A percentile compares a stretch with the other conserved stretches of the same genome.
Conservation (phyloP, 2,113 vertebrate genomes). For the Zosterops lateralis region DNA sequence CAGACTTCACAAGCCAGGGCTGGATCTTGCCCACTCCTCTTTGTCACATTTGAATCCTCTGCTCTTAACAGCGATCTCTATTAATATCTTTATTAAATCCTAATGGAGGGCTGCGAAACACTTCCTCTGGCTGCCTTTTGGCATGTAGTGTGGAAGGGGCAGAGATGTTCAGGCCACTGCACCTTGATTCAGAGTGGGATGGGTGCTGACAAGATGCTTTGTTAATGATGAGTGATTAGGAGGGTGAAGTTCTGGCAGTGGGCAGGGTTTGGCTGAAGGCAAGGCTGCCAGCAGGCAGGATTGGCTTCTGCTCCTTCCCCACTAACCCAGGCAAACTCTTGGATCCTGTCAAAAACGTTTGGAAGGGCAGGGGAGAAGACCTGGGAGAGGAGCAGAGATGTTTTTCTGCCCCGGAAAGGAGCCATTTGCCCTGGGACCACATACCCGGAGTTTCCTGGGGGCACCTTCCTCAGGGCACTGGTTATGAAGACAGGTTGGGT, state of each 20-base stretch:
- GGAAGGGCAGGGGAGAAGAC: background rate
- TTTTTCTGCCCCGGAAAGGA: background rate
- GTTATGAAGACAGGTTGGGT: background rate
- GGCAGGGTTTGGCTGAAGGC: background rate
- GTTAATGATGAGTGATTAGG: background rate
- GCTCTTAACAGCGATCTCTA: background rate
- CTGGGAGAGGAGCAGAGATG: background rate
- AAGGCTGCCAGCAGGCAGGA: background rate
- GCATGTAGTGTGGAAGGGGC: background rate
- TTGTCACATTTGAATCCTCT: background rate
- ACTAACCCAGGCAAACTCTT: background rate
- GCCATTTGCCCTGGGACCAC: rapidly evolving
- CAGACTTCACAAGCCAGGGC: background rate
- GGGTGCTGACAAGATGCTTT: background rate
- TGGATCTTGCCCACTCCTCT: background rate
- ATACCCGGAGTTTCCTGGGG: background rate
- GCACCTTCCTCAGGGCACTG: background rate
- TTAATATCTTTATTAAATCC: background rate
- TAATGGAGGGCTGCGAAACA: background rate
- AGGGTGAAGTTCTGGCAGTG: background rate
- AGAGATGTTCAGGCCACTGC: background rate
- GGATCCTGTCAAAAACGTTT: background rate
- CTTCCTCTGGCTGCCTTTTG: background rate
- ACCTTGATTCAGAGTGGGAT: background rate
- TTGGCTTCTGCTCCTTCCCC: background rate